These are phyloP conservation scores for Dolichoris vasculosae DNA, from an alignment of 1,140 invertebrate species.

Conservation along the genomic window DNA sequence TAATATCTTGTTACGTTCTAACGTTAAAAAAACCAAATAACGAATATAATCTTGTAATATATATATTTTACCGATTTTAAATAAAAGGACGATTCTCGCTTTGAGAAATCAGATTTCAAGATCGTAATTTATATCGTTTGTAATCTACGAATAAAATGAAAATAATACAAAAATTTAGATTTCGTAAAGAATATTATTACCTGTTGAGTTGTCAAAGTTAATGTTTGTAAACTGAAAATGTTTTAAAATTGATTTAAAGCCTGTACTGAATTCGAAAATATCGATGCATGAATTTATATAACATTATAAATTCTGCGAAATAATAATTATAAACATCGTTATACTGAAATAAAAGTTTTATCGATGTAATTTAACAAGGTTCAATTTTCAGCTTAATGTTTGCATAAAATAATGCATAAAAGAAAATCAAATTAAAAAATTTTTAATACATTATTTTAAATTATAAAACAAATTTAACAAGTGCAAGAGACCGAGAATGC, in stretches of 20 bases:
- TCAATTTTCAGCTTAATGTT: background rate
- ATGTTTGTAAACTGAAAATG: background rate
- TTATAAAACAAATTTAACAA: background rate
- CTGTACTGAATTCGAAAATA: background rate
- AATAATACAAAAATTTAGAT: background rate
- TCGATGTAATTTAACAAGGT: background rate
- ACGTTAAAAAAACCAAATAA: too few species aligned
- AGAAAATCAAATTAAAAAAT: background rate
- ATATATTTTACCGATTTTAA: background rate
- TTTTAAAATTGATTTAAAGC: background rate
- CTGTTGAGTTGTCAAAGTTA: background rate
- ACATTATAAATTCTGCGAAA: background rate
- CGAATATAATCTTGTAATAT: background rate
- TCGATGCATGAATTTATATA: background rate
- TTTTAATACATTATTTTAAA: background rate
- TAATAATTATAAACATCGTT: background rate
- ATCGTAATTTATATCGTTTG: background rate
- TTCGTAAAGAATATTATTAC: background rate
- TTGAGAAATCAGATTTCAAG: background rate
- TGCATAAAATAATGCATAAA: background rate
- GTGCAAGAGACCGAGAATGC: too few species aligned
- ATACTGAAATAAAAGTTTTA: background rate
- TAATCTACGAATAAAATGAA: background rate
- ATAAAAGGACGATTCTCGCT: background rate
- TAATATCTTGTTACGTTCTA: too few species aligned